Percentiles rank a stretch among this genome's conserved stretches.
These are phyloP conservation scores for Otolemur crassicaudatus DNA, from an alignment of 2,797 vertebrate species.

Conservation along the genomic window DNA sequence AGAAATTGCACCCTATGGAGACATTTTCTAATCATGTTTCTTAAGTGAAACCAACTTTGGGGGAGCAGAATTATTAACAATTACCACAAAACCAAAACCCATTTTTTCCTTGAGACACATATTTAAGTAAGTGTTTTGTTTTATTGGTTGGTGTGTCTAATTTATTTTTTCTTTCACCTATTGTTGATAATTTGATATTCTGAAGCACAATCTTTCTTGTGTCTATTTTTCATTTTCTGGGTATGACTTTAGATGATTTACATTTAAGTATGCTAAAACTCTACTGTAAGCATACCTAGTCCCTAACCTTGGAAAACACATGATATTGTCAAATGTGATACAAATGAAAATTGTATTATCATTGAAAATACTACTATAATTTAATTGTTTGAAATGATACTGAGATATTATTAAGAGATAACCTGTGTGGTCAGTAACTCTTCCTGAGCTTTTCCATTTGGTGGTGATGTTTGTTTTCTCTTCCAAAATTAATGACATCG, in stretches of 20 bases:
- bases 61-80: not conserved
- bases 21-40: not conserved
- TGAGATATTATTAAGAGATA: slow-evolving; percentile 18
- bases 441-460: slow-evolving; percentile 16
- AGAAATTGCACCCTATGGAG: not conserved
- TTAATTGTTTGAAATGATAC: slow-evolving; percentile 49
- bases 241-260: slow-evolving; percentile 42
- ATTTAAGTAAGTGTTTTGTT: slow-evolving; percentile 40
- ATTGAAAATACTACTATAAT: slow-evolving; percentile 6
- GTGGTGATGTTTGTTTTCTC: slow-evolving; percentile 24
- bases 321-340: slow-evolving; percentile 11
- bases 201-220: slow-evolving; percentile 47
- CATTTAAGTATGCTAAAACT: slow-evolving; percentile 42
- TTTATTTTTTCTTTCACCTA: not conserved
- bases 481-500: slow-evolving; percentile 19
- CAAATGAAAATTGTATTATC: slow-evolving; percentile 24
- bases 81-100: not conserved
- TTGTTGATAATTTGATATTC: slow-evolving; percentile 22
- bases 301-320: not conserved
- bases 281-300: not conserved
- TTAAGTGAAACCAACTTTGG: slow-evolving; percentile 26
- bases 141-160: slow-evolving; percentile 5
- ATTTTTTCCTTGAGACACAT: not conserved
- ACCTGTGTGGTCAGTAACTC: not conserved
- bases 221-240: slow-evolving; percentile 29